Evolutionary conservation across 2,888 invertebrate species (phyloP), one percentile per base, ranked within the genome.

Genomic region (Leptinotarsa haldemani): DNA sequence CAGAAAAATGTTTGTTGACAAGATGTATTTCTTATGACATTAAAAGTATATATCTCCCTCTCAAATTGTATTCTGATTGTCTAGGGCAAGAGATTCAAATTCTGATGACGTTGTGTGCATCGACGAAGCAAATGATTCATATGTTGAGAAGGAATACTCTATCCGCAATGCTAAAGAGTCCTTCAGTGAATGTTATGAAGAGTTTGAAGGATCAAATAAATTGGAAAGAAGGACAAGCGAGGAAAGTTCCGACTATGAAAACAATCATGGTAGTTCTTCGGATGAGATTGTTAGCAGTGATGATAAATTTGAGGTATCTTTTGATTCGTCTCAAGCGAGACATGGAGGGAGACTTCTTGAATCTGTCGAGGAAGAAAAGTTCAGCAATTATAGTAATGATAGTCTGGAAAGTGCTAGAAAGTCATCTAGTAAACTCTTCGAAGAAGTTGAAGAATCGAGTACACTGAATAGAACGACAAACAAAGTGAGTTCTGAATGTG

Each of bases 61-160:
- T 22, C 22, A 30, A 30, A 7, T 30, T 40, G 9, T 40, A 40
- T 40, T 40, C 40, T 40, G 40, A 3, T 40, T 66, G 25, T n/a
- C 66, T 52, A 30, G 50, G 18, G 16, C 15, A 48, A 65, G 65
- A 18, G 30, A 66, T 65, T 46, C 20, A 15, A 18, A 47, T 12
- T 65, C 65, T 46, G 65, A 48, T 48, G 66, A 50, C 2, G 53
- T 53, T 25, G 5, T 61, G 3, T 61, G 40, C 40, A 61, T 48
- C n/a, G 68, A 46, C 15, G 68, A 46, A n/a, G 9, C 40, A 40
- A 40, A 40, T 40, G 20, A 68, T 47, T 46, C 56, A 7, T 7
- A 56, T 30, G 47, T 13, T 13, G 22, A 56, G 15, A 56, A 12
- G 15, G 22, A 56, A 22, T 15, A 9, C 3, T 56, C 56, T 22